A percentile compares a stretch with the other conserved stretches of the same genome.
phyloP scores from a whole-genome alignment of 2,113 vertebrate genomes.

The Microcebus tavaratra region DNA sequence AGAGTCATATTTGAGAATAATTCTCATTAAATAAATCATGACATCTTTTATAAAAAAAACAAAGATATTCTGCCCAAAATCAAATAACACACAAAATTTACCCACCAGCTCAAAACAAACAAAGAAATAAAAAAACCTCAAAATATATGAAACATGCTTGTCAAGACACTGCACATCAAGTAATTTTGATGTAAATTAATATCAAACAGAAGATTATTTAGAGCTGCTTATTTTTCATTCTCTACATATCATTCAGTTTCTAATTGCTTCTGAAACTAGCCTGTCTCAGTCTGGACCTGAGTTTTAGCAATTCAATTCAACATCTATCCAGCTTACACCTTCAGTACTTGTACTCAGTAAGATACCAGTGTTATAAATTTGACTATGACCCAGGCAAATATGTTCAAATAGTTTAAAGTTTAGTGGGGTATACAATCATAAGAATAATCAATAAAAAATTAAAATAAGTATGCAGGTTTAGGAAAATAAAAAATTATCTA shows the following conservation, averaged over 20 bases:
- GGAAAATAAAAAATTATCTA: neutral
- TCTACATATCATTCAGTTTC: neutral
- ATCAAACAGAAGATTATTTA: neutral
- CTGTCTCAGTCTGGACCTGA: neutral
- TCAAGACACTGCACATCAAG: neutral
- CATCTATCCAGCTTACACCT: neutral
- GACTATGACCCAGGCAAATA: neutral
- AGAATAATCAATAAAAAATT: neutral
- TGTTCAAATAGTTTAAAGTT: neutral
- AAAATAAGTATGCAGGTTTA: neutral
- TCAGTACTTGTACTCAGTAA: neutral
- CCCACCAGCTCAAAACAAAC: neutral
- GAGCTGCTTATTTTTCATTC: neutral
- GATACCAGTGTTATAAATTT: neutral
- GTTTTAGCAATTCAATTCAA: neutral
- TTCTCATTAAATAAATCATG: neutral
- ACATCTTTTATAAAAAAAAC: neutral
- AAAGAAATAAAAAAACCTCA: neutral
- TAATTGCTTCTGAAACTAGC: neutral
- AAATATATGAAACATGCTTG: neutral
- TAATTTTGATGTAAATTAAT: neutral
- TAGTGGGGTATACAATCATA: neutral
- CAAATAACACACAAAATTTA: neutral
- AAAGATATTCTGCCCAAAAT: neutral
- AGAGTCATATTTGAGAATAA: neutral